phyloP scores from a whole-genome alignment of 2,888 invertebrate species.

The Phania funesta region DNA sequence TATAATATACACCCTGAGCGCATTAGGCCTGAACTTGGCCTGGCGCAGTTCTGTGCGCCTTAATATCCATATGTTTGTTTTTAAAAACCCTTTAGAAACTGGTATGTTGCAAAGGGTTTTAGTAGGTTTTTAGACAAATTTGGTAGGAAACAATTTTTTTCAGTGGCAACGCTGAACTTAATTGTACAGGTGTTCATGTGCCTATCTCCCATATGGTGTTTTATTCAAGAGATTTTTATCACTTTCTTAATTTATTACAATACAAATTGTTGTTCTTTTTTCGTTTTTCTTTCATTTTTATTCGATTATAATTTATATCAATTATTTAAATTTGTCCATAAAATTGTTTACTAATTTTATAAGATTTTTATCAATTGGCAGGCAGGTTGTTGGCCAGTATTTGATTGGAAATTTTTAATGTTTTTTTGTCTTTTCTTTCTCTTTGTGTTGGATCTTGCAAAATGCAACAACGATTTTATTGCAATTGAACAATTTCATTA shows the following conservation, averaged over 20 bases:
- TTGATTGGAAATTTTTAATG: constrained; percentile 41
- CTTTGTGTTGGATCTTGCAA: constrained; percentile 1
- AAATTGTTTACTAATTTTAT: constrained; percentile 56
- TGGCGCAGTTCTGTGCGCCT: no score
- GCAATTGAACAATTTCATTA: constrained; percentile 36
- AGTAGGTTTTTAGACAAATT: no score
- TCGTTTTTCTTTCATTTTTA: constrained; percentile 21
- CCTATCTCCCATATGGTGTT: no score
- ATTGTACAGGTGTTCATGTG: no score
- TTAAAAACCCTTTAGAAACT: no score
- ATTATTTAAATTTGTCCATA: constrained; percentile 59
- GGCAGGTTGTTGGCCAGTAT: neutral
- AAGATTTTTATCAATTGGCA: neutral
- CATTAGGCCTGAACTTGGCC: no score
- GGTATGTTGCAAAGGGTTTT: no score
- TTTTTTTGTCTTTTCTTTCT: neutral
- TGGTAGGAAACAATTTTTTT: no score
- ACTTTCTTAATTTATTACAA: constrained; percentile 6
- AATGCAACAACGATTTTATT: neutral
- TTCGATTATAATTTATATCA: constrained; percentile 30
- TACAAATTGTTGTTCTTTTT: constrained; percentile 1
- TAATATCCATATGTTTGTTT: no score
- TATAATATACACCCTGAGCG: no score
- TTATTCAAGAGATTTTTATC: no score
- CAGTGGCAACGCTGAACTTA: no score